Evolutionary conservation across 2,888 invertebrate genomes (phyloP).

Genomic region (Ornithoptera priamus): DNA sequence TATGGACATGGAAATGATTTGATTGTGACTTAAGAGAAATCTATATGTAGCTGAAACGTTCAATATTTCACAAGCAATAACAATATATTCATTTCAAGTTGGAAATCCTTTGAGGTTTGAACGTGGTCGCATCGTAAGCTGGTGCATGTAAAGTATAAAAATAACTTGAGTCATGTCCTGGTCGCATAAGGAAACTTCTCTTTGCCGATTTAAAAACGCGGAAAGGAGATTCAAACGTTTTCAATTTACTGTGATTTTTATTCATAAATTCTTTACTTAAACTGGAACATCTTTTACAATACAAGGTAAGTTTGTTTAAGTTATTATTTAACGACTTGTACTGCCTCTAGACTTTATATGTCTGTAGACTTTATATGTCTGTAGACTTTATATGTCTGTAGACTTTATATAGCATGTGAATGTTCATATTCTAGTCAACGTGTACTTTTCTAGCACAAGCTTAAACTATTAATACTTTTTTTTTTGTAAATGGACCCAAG

Average conservation of each 20-base stretch:
- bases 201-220: constrained; percentile 6
- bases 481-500: too few relatives aligned
- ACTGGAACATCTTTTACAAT: too few relatives aligned
- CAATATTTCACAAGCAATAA: too few relatives aligned
- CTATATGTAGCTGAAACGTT: neutral
- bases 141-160: neutral
- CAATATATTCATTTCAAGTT: neutral
- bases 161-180: neutral
- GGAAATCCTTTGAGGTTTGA: neutral
- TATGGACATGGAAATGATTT: too few relatives aligned
- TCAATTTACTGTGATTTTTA: constrained; percentile 8
- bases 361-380: too few relatives aligned
- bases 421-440: too few relatives aligned
- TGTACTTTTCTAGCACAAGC: too few relatives aligned
- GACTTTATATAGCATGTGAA: too few relatives aligned
- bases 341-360: too few relatives aligned
- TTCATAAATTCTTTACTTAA: neutral
- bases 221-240: neutral
- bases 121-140: neutral
- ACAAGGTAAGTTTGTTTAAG: neutral
- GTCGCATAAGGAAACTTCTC: neutral
- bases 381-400: too few relatives aligned
- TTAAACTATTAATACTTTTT: too few relatives aligned
- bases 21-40: too few relatives aligned
- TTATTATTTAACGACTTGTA: constrained; percentile 15